phyloP scores from a whole-genome alignment of 2,113 vertebrate genomes.

The Lepus americanus region DNA sequence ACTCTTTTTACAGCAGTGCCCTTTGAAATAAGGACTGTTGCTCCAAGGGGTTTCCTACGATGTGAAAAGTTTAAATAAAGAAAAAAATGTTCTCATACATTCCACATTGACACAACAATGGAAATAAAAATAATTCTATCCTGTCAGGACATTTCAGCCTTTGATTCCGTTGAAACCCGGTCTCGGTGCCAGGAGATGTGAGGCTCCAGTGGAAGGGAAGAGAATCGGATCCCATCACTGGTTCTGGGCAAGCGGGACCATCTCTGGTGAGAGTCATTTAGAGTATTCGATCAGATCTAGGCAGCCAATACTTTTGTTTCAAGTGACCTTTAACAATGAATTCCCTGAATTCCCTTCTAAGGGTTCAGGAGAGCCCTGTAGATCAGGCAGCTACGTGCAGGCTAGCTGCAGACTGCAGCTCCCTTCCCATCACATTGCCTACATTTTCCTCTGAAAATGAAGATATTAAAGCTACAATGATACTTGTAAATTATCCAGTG shows the following conservation, averaged over 20 bases:
- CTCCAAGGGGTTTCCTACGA: conserved; percentile 61
- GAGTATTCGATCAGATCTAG: conserved; percentile 17
- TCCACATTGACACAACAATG: conserved; percentile 76
- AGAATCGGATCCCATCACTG: not conserved
- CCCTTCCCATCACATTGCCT: not conserved
- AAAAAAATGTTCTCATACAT: conserved; percentile 69
- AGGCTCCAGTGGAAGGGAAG: conserved; percentile 45
- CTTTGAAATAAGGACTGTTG: conserved; percentile 68
- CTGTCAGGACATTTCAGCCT: conserved; percentile 58
- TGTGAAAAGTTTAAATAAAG: conserved; percentile 76
- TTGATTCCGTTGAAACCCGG: conserved; percentile 61
- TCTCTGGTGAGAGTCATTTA: conserved; percentile 39
- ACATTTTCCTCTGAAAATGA: conserved; percentile 59
- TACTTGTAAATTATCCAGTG: conserved; percentile 63
- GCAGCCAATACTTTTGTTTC: conserved; percentile 38
- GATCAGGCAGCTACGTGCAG: not conserved
- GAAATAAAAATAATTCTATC: conserved; percentile 77
- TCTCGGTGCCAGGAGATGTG: conserved; percentile 65
- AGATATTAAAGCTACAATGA: conserved; percentile 41
- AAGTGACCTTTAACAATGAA: conserved; percentile 45
- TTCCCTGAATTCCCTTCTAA: conserved; percentile 15
- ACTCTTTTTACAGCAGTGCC: not conserved
- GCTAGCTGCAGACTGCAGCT: not conserved
- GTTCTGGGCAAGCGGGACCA: conserved; percentile 24
- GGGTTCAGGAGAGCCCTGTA: conserved; percentile 18